Percentiles rank a stretch among this genome's conserved stretches.
phyloP scores from a whole-genome alignment of 2,113 vertebrate species.

The Dromas ardeola region DNA sequence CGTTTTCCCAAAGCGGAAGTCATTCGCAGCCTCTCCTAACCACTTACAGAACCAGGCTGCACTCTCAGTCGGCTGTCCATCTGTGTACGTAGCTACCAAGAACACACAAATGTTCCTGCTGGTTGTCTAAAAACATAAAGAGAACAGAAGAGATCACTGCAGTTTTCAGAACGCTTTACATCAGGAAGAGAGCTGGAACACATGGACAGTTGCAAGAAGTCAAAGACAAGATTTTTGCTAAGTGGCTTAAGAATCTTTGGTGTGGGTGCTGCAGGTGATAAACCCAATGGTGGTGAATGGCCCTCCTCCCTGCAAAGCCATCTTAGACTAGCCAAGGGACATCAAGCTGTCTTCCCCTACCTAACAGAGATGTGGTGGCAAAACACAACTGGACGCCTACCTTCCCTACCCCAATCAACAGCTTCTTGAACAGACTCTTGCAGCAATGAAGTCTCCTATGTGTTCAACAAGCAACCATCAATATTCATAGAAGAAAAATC shows the following conservation, averaged over 20 bases:
- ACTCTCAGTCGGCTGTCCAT: conserved; percentile 83
- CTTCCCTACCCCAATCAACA: neutral
- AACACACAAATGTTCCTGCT: conserved; percentile 86
- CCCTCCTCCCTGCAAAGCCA: neutral
- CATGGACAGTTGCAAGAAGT: neutral
- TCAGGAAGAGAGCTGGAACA: neutral
- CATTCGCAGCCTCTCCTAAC: conserved; percentile 88
- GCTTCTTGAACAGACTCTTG: neutral
- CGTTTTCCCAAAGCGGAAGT: conserved; percentile 88
- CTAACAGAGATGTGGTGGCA: fast-evolving
- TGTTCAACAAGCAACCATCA: neutral
- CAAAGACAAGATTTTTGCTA: neutral
- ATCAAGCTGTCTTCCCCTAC: too few relatives aligned
- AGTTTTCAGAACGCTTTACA: neutral
- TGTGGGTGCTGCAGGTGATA: neutral
- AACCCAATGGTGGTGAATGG: neutral
- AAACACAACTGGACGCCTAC: neutral
- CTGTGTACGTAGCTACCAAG: conserved; percentile 89
- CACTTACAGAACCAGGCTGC: conserved; percentile 94
- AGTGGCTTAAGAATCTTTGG: too few relatives aligned
- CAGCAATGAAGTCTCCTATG: neutral
- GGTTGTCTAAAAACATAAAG: conserved; percentile 66
- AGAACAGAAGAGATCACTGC: neutral
- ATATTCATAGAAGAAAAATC: neutral
- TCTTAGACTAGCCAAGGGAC: neutral